Evolutionary conservation across 1,140 invertebrate genomes (phyloP), one percentile per base, ranked within the genome.

Genomic region (Mercenaria mercenaria): DNA sequence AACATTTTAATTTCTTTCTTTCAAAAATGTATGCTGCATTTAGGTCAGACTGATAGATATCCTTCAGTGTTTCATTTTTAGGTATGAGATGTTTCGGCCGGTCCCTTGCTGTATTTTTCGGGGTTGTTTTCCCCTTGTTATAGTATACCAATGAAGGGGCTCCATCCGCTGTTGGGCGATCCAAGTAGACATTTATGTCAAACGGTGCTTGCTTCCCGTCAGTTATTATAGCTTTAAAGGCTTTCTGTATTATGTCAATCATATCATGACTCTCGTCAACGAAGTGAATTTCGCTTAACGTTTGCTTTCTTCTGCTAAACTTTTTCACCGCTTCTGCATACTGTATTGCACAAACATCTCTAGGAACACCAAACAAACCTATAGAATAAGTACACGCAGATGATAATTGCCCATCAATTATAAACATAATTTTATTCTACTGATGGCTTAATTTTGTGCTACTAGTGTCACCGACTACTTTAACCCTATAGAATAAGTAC

Each of bases 271-370:
- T 91, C 37, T 87, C 72, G 56, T 93, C 91, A 50, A 93, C 84
- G 86, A 93, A 90, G 43, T 93, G 91, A 39, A 93, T 83, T 69
- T 93, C 91, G 69, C 67, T 77, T 1, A 86, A 0, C 26, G 32
- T 13, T 26, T 11, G 1, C 0, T 23, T 32, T 47, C 43, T 47
- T 47, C 43, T 47, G 6, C 6, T 47, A 15, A 47, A 47, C 43
- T 8, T 47, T 15, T 47, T 47, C 15, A 90, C 18, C 3, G 82
- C 89, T 32, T 37, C 77, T 26, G 72, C 76, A 81, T 90, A 90
- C 89, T 86, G 76, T 15, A 79, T 32, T 11, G 64, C 41, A 74
- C 89, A 90, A 0, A 90, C 10, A 6, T 83, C 77, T 6, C 74
- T 39, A 0, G 87, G 90, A 37, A 43, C 50, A 8, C 43, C 76